Evolutionary conservation across 2,797 vertebrate genomes (phyloP), one percentile per base, ranked within the genome.

Genomic region (Philypnodon macrostomus): DNA sequence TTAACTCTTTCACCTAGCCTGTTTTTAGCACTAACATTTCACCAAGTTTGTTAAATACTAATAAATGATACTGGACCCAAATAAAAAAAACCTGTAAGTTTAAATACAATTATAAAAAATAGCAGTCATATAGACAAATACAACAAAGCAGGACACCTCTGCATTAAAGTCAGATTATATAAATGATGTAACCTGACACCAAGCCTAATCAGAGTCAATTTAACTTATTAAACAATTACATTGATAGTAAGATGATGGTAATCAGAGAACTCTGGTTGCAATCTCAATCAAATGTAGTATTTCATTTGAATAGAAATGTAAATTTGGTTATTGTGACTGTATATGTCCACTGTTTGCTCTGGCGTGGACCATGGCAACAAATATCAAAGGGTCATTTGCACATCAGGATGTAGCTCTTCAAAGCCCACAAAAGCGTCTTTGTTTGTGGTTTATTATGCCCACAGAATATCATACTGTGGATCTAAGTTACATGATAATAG

Each of bases 361-460:
- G 7, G 53, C 32, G 24, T 33, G 39, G 48, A 39, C 37, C 67
- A 38, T 56, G 47, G 56, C 38, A 62, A 57, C 58, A 39, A 56
- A 73, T 63, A 85, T 84, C 78, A 86, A 85, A 85, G 84, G 68
- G 46, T 66, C 59, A 80, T 88, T 86, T 87, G 77, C 84, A 85
- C 83, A 83, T 80, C 73, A 71, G 77, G 77, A 67, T 67, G 53
- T 51, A 54, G 75, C 59, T 58, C 85, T 82, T 87, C 80, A 84
- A 84, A 85, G 81, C 71, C 66, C 58, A 81, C 75, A 76, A 79
- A 84, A 73, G 74, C 77, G 58, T 70, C 68, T 77, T 77, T 56
- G 68, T 68, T 63, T 30, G 31, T 34, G 17, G 21, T 16, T 54
- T 47, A n/a, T 33, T 1, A 38, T 9, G 39, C 47, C n/a, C 42